These are phyloP conservation scores for Gastrophysa polygoni DNA, from an alignment of 2,888 invertebrate species.

Conservation along the genomic window DNA sequence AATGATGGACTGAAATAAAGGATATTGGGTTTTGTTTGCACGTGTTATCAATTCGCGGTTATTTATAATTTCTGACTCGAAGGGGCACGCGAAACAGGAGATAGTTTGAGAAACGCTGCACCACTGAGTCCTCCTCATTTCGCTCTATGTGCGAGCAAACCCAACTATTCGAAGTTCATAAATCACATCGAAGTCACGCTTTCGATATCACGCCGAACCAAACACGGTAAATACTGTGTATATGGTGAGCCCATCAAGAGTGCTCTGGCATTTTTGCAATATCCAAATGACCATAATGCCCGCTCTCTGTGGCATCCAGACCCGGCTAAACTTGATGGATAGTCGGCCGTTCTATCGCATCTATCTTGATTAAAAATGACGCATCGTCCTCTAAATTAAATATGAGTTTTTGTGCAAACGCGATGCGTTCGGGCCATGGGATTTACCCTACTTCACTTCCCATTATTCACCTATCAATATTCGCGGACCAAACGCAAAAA, in stretches of 20 bases:
- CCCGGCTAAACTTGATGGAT: slow-evolving; percentile 34
- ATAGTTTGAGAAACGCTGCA: too few species aligned
- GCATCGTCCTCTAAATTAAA: slow-evolving; percentile 25
- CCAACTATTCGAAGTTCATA: neutral
- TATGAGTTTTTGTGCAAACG: slow-evolving; percentile 24
- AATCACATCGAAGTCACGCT: neutral
- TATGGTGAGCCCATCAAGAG: neutral
- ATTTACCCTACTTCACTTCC: neutral
- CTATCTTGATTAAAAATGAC: slow-evolving; percentile 42
- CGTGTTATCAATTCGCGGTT: too few species aligned
- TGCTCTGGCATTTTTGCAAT: slow-evolving; percentile 44
- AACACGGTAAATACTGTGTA: neutral
- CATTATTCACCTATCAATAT: neutral
- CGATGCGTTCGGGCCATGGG: neutral
- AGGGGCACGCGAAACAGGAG: too few species aligned
- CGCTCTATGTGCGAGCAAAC: too few species aligned
- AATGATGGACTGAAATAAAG: too few species aligned
- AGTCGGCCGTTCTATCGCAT: slow-evolving; percentile 36
- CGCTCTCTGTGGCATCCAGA: slow-evolving; percentile 38
- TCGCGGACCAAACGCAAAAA: neutral
- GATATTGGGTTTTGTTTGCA: too few species aligned
- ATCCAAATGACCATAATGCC: slow-evolving; percentile 51
- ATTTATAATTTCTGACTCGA: too few species aligned
- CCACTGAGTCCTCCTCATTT: too few species aligned
- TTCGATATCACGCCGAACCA: neutral